These are phyloP conservation scores for Sterna hirundo DNA, from an alignment of 2,113 vertebrate species.

Conservation along the genomic window DNA sequence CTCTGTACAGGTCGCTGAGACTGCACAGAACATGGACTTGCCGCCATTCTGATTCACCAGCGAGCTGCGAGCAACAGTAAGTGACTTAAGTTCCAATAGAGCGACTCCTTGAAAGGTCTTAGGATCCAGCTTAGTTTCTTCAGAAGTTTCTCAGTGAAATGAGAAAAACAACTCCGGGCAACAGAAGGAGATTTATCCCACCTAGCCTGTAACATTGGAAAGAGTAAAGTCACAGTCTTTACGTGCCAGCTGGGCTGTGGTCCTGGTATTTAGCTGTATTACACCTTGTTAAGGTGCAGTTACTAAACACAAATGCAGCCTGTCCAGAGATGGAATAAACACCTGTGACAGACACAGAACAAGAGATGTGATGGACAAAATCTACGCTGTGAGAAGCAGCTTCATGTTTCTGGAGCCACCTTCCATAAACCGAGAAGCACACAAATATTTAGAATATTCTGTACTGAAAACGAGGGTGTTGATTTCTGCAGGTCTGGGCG, in stretches of 20 bases:
- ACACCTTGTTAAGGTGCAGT: background rate
- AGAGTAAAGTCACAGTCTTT: background rate
- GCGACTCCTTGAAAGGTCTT: background rate
- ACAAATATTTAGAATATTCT: background rate
- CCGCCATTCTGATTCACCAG: background rate
- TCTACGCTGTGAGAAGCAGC: background rate
- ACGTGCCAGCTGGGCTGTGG: background rate
- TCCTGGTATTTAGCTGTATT: background rate
- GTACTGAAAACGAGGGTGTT: rapidly evolving
- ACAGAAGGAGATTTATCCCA: background rate
- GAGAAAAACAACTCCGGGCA: background rate
- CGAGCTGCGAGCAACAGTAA: background rate
- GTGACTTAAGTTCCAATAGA: background rate
- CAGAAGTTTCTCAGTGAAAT: background rate
- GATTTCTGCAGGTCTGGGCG: background rate
- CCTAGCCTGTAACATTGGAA: constrained; percentile 18
- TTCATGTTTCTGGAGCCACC: background rate
- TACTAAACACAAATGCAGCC: background rate
- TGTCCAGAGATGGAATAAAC: background rate
- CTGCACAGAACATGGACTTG: background rate
- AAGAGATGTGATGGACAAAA: background rate
- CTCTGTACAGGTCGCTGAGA: background rate
- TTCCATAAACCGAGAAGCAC: rapidly evolving
- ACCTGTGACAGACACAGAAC: background rate
- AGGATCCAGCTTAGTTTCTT: background rate